phyloP scores from a whole-genome alignment of 2,888 invertebrate species.

The Anthophora plumipes region DNA sequence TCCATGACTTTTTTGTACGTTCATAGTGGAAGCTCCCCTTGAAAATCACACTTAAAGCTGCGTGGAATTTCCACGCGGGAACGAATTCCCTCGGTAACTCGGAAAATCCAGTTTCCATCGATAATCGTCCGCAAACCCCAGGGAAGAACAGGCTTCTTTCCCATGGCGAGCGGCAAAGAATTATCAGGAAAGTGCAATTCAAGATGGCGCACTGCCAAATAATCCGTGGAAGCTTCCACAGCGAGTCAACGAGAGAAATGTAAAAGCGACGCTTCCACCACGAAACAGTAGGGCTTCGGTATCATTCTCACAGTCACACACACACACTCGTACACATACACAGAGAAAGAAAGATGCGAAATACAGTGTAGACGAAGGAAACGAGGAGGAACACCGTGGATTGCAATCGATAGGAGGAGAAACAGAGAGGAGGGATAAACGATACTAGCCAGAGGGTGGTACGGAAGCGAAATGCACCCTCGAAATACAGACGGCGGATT shows the following conservation, averaged over 20 bases:
- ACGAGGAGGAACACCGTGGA: constrained; percentile 23
- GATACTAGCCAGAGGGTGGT: constrained; percentile 31
- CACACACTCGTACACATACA: too few species aligned
- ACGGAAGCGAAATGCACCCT: constrained; percentile 38
- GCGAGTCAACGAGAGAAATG: constrained; percentile 35
- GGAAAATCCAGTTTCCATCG: not conserved
- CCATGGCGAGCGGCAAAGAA: not conserved
- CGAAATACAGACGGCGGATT: constrained; percentile 44
- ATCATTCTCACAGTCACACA: too few species aligned
- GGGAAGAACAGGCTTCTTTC: not conserved
- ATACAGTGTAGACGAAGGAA: not conserved
- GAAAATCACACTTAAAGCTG: too few species aligned
- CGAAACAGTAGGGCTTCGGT: constrained; percentile 1
- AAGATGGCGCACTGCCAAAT: constrained; percentile 45
- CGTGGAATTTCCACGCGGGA: too few species aligned
- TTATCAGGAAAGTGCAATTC: constrained; percentile 27
- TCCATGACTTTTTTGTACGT: too few species aligned
- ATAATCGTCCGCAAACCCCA: not conserved
- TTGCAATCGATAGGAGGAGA: constrained; percentile 38
- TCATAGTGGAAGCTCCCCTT: too few species aligned
- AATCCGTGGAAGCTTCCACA: constrained; percentile 29
- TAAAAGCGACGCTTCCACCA: constrained; percentile 33
- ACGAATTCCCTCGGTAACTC: too few species aligned
- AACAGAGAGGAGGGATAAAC: constrained; percentile 21
- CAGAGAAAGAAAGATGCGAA: not conserved